These are phyloP conservation scores for Hetaerina americana DNA, from an alignment of 1,140 invertebrate species.

Conservation along the genomic window DNA sequence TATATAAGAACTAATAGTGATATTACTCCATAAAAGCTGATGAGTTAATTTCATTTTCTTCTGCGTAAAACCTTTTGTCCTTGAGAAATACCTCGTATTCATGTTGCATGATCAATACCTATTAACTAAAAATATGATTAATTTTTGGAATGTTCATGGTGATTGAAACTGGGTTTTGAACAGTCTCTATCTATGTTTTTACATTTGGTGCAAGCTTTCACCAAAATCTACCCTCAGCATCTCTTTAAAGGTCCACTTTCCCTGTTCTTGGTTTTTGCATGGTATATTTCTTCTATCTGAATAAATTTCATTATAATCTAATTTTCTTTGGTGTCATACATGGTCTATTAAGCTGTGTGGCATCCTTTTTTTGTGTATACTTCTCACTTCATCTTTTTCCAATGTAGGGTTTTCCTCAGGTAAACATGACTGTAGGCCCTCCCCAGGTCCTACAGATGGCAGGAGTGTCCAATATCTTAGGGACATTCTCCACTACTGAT, in stretches of 20 bases:
- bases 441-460: slow-evolving; percentile 11
- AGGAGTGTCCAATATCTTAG: slow-evolving; percentile 3
- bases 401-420: slow-evolving; percentile 12
- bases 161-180: not conserved
- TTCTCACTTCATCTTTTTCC: slow-evolving; percentile 2
- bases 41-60: too few species aligned
- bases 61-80: too few species aligned
- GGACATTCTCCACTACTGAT: slow-evolving; percentile 10
- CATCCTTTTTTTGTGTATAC: not conserved
- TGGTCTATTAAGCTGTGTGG: not conserved
- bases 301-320: slow-evolving; percentile 2
- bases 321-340: not conserved
- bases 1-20: too few species aligned
- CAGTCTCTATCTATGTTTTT: not conserved
- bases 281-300: not conserved
- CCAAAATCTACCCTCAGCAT: not conserved
- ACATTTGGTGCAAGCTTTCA: not conserved
- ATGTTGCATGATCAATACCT: not conserved
- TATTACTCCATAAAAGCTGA: too few species aligned
- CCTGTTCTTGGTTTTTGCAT: not conserved
- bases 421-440: slow-evolving; percentile 12
- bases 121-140: not conserved
- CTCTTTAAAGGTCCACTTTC: not conserved
- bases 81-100: too few species aligned
- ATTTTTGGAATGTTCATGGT: not conserved